Percentiles rank a stretch among this genome's conserved stretches.
Evolutionary conservation across 2,113 vertebrate species (phyloP).

Genomic region (Columba livia): DNA sequence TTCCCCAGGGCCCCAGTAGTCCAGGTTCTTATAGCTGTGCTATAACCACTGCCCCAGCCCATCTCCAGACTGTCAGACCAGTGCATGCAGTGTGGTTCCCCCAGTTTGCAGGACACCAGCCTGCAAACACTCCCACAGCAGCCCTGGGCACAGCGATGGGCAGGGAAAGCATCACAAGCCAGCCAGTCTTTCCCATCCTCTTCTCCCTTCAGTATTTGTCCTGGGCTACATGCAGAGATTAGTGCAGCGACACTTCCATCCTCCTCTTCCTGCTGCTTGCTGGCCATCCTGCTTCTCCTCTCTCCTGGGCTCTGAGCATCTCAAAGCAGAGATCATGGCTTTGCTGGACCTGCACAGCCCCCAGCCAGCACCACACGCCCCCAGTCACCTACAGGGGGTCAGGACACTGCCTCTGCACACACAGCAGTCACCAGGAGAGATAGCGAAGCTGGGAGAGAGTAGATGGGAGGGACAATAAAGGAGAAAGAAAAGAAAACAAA

Average conservation of each 20-base stretch:
- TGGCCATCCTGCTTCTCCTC: background rate
- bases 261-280: background rate
- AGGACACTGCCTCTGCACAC: background rate
- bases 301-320: background rate
- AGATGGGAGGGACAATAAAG: background rate
- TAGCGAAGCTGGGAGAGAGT: background rate
- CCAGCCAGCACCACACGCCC: background rate
- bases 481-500: background rate
- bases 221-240: background rate
- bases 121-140: background rate
- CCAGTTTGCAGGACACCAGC: background rate
- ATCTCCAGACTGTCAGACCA: background rate
- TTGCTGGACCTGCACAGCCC: background rate
- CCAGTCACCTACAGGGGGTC: background rate
- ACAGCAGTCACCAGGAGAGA: background rate
- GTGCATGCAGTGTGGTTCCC: background rate
- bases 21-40: background rate
- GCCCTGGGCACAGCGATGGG: fast-evolving
- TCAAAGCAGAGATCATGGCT: background rate
- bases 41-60: background rate
- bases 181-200: background rate
- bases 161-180: background rate
- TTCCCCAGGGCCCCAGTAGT: background rate
- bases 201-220: background rate
- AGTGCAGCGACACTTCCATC: background rate